These are phyloP conservation scores for Periophthalmodon schlosseri DNA, from an alignment of 2,113 vertebrate species.

Conservation along the genomic window DNA sequence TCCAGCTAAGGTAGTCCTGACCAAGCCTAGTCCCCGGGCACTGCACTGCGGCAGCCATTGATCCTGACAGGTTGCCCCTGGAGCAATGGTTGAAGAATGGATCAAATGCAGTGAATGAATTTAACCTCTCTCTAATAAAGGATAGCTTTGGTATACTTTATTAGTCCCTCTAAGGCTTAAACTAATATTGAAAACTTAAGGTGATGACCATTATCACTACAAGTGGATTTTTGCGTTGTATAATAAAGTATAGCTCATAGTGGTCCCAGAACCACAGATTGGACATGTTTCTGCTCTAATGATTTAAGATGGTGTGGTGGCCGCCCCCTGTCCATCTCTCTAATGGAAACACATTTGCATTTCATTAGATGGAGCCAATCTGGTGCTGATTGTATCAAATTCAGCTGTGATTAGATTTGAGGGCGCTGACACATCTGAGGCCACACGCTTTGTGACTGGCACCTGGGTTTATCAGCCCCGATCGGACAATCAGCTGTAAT, in stretches of 20 bases:
- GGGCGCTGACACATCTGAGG: constrained; percentile 69
- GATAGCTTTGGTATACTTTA: too few relatives aligned
- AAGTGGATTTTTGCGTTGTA: too few relatives aligned
- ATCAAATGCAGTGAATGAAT: too few relatives aligned
- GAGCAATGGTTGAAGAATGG: too few relatives aligned
- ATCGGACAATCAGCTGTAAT: constrained; percentile 72
- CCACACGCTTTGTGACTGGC: constrained; percentile 65
- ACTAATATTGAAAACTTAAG: too few relatives aligned
- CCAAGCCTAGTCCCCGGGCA: too few relatives aligned
- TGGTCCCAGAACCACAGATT: not conserved
- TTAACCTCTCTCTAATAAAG: too few relatives aligned
- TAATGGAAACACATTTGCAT: constrained; percentile 71
- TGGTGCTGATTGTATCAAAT: constrained; percentile 71
- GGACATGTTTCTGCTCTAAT: constrained; percentile 32
- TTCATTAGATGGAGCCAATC: constrained; percentile 69
- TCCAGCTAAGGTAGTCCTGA: too few relatives aligned
- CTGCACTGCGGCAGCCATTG: too few relatives aligned
- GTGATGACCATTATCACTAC: too few relatives aligned
- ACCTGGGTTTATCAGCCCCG: constrained; percentile 69
- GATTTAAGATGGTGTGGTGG: constrained; percentile 47
- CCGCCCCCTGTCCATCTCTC: constrained; percentile 34
- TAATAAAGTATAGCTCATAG: not conserved
- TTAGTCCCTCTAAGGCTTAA: too few relatives aligned
- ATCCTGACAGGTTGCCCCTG: too few relatives aligned
- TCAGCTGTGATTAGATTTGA: constrained; percentile 72